phyloP scores from a whole-genome alignment of 2,888 invertebrate species.

The Polymixis flavicincta region DNA sequence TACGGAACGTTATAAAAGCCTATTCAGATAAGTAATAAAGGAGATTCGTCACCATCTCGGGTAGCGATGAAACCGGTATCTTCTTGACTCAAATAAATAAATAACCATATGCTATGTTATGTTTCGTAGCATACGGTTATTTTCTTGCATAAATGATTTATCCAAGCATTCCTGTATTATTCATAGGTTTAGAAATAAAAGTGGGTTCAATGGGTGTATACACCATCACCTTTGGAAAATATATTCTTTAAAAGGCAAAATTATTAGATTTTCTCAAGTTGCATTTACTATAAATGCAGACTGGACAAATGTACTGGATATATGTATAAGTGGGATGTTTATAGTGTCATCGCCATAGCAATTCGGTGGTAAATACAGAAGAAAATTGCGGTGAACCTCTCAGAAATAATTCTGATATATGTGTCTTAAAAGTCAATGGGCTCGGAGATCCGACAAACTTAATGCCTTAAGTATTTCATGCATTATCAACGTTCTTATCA shows the following conservation, averaged over 20 bases:
- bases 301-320: no score
- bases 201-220: not conserved
- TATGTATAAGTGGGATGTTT: not conserved
- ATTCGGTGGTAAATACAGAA: not conserved
- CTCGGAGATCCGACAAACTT: not conserved
- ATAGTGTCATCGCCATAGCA: not conserved
- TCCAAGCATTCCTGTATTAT: not conserved
- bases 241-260: not conserved
- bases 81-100: no score
- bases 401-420: not conserved
- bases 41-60: slow-evolving; percentile 16
- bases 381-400: not conserved
- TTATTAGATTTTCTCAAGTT: no score
- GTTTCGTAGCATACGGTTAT: not conserved
- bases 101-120: no score
- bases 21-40: slow-evolving; percentile 7
- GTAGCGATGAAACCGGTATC: not conserved
- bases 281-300: no score
- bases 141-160: not conserved
- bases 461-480: not conserved
- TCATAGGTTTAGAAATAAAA: not conserved
- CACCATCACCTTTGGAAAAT: not conserved
- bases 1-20: slow-evolving; percentile 1
- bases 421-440: not conserved
- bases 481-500: slow-evolving; percentile 12